Evolutionary conservation across 1,140 invertebrate species (phyloP).

Genomic region (Bactericera cockerelli): DNA sequence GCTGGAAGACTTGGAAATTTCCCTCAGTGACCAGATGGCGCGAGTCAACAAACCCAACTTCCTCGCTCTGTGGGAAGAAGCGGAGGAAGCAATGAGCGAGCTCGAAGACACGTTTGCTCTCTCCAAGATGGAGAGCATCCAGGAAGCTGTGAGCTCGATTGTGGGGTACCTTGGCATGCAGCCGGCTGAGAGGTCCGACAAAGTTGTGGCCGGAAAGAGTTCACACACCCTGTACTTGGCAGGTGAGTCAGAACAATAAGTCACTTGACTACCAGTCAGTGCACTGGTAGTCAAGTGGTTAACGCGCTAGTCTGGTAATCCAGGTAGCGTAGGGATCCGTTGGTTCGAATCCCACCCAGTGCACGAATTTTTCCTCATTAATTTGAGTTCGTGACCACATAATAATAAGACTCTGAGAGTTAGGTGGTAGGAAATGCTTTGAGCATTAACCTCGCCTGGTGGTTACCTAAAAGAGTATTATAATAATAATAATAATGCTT

Average conservation of each 20-base stretch:
- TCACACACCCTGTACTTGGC: slow-evolving; percentile 66
- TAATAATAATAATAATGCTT: too few species aligned
- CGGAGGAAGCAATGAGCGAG: slow-evolving; percentile 43
- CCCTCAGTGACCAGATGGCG: slow-evolving; percentile 81
- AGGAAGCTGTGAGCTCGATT: slow-evolving; percentile 78
- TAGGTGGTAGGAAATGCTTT: too few species aligned
- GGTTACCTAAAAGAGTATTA: too few species aligned
- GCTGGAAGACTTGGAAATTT: slow-evolving; percentile 87
- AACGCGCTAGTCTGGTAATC: too few species aligned
- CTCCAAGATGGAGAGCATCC: slow-evolving; percentile 58
- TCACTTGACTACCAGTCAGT: too few species aligned
- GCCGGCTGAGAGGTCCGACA: slow-evolving; percentile 69
- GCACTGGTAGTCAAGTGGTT: too few species aligned
- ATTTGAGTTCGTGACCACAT: too few species aligned
- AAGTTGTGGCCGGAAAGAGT: slow-evolving; percentile 65
- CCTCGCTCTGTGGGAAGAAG: slow-evolving; percentile 53
- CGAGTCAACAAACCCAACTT: slow-evolving; percentile 65
- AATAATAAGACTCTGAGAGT: too few species aligned
- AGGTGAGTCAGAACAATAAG: too few species aligned
- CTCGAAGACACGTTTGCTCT: slow-evolving; percentile 81
- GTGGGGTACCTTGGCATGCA: slow-evolving; percentile 76
- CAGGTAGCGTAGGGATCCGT: not conserved
- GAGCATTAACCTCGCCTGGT: too few species aligned
- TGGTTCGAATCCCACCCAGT: not conserved
- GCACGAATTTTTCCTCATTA: too few species aligned